A percentile compares a stretch with the other conserved stretches of the same genome.
Conservation (phyloP, 2,797 vertebrate species). For the Rhinatrema bivittatum region DNA sequence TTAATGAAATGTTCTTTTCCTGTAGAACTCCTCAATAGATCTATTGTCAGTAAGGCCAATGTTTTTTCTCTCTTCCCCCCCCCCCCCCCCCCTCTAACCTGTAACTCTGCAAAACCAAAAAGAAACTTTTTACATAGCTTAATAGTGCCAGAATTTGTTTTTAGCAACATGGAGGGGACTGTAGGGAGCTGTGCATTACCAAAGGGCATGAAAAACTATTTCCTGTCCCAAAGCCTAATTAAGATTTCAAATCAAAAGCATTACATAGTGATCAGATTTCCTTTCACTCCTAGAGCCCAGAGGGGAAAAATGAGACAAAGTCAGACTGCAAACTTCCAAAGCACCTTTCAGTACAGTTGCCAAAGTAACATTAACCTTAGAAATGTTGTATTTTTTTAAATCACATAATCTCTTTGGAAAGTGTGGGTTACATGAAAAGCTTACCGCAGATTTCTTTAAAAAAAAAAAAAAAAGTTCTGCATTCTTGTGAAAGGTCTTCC, state of each 20-base stretch:
- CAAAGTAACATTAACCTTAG: neutral
- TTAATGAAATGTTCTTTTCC: accelerated
- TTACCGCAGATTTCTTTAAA: too few relatives aligned
- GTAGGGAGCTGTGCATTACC: neutral
- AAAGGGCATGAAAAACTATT: conserved; percentile 18
- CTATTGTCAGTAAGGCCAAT: neutral
- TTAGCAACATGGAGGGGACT: neutral
- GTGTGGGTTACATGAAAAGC: too few relatives aligned
- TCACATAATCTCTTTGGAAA: too few relatives aligned
- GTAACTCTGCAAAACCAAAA: neutral
- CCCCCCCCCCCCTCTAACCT: neutral
- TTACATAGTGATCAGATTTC: conserved; percentile 14
- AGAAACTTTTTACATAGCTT: accelerated
- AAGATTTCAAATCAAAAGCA: conserved; percentile 14
- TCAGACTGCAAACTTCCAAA: too few relatives aligned
- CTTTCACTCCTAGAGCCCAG: conserved; percentile 1
- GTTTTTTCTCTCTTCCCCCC: too few relatives aligned
- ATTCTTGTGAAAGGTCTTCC: too few relatives aligned
- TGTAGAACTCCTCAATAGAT: neutral
- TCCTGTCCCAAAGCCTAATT: conserved; percentile 27
- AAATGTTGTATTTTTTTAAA: too few relatives aligned
- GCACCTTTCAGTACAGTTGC: accelerated
- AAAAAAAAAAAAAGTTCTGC: too few relatives aligned
- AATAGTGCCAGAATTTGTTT: neutral
- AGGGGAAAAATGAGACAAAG: neutral